Evolutionary conservation across 2,113 vertebrate species (phyloP), one percentile per base, ranked within the genome.

Genomic region (Osmerus eperlanus): DNA sequence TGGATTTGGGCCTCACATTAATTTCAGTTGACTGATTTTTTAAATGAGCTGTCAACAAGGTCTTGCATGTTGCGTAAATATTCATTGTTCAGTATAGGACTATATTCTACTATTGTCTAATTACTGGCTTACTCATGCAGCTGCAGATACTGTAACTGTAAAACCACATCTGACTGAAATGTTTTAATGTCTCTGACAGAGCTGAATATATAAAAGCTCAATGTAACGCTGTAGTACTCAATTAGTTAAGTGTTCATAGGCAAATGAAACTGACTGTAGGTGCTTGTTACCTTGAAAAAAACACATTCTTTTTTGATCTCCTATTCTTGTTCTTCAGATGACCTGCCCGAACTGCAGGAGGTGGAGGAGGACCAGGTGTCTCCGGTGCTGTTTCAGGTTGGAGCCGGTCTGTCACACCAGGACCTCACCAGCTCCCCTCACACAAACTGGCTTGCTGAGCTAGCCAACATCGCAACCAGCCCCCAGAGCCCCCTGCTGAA

Each of bases 391-490:
- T 97, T 95, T 75, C 96, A 95, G 84, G 91, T 99, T 69, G 91
- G 90, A 84, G 91, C 93, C 60, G 92, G 93, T 60, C 90, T 98
- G 84, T 99, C 96, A 28, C 97, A 98, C 86, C 96, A 98, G 91
- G 94, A 98, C 85, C 89, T 92, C 84, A 90, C 87, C 82, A 87
- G 86, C 86, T 76, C 94, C 29, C 92, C 91, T 67, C 92, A 92
- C 77, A 95, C 95, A 85, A 97, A 96, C 88, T 99, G 97, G 97
- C 89, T 99, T 41, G 92, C 97, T 19, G 96, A 99, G 82, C 87
- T 99, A 79, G 97, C 97, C 82, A 96, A 98, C 82, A 99, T 99
- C 23, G 97, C 97, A 77, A 99, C 97, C 52, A 97, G 97, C 87
- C 96, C 95, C 75, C 95, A 99, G 77, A 99, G 96, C 79, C 97